Percentiles rank a stretch among this genome's conserved stretches.
phyloP scores from a whole-genome alignment of 2,888 invertebrate genomes.

The Melanostoma mellinum region DNA sequence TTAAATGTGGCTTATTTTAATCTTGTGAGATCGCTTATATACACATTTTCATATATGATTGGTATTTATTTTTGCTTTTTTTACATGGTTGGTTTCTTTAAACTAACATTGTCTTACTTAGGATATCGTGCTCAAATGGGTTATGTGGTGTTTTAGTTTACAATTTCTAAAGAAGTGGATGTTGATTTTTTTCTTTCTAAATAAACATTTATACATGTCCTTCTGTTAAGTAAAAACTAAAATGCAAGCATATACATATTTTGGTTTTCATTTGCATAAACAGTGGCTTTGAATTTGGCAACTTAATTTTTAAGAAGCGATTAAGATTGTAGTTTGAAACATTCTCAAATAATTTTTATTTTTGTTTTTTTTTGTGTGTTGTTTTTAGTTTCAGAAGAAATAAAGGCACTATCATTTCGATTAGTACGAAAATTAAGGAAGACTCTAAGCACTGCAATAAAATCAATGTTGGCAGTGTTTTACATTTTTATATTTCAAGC shows the following conservation, averaged over 20 bases:
- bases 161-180: slow-evolving; percentile 41
- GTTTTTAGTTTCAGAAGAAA: slow-evolving; percentile 52
- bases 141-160: slow-evolving; percentile 43
- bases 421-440: slow-evolving; percentile 73
- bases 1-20: slow-evolving; percentile 61
- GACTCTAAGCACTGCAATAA: slow-evolving; percentile 67
- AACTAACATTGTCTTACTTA: slow-evolving; percentile 51
- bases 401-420: slow-evolving; percentile 73
- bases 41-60: slow-evolving; percentile 71
- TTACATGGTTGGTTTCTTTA: slow-evolving; percentile 16
- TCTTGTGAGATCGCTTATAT: slow-evolving; percentile 74
- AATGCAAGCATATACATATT: background rate
- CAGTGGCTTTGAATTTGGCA: slow-evolving; percentile 36
- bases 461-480: slow-evolving; percentile 64
- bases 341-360: slow-evolving; percentile 18
- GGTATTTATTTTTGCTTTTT: slow-evolving; percentile 33
- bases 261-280: slow-evolving; percentile 23
- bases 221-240: too few species aligned
- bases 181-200: slow-evolving; percentile 51
- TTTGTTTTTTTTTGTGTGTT: slow-evolving; percentile 15
- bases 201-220: background rate
- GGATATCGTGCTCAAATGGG: slow-evolving; percentile 57
- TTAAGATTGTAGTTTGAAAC: slow-evolving; percentile 31
- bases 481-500: slow-evolving; percentile 13
- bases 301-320: slow-evolving; percentile 43